Base-by-base conservation (phyloP, 2,113 vertebrate species). In the Vidua macroura region DNA sequence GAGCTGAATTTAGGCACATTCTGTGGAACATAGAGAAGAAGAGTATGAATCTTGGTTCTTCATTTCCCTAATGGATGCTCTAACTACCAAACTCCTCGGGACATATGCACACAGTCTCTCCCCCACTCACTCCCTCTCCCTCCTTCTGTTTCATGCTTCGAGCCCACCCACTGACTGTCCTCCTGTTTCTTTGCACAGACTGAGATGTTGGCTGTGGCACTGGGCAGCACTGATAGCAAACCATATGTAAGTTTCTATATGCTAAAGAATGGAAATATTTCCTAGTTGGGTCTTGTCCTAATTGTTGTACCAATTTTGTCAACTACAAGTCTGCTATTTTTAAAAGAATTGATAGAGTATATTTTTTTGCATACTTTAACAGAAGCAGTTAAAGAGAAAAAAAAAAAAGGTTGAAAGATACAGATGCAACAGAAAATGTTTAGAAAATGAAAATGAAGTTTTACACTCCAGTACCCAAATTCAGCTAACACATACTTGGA, bases 181-280 rank as follows among this genome's bases (percentile, higher is more conserved):
- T 92, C 68, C 64, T 72, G 55, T 63, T 82, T 82, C 78, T 80
- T 76, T 68, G 75, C 78, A 75, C 67, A 87, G 75, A 82, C 56
- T 88, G 70, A 87, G 67, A 83, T n/a, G 70, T 35, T 95, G 56
- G 46, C 62, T 94, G 82, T 94, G 68, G 76, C 3, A 0, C 76
- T 86, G 64, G 83, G 90, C 77, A 91, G 56, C 64, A 92, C 28
- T 33, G 81, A 86, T 30, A 86, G 73, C 74, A 92, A 96, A 83
- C 76, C 56, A 35, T 70, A 75, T 81, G 73, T 51, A 89, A 67
- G 37, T 74, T 81, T 81, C 77, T 86, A 52, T 75, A 84, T 13
- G 27, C 22, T 91, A 67, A 87, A 89, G 33, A 84, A 86, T 13
- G 10, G 35, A 94, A 92, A 82, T 15, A 41, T 60, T 87, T 72